These are phyloP conservation scores for Lineus longissimus DNA, from an alignment of 1,140 invertebrate genomes.

Conservation along the genomic window DNA sequence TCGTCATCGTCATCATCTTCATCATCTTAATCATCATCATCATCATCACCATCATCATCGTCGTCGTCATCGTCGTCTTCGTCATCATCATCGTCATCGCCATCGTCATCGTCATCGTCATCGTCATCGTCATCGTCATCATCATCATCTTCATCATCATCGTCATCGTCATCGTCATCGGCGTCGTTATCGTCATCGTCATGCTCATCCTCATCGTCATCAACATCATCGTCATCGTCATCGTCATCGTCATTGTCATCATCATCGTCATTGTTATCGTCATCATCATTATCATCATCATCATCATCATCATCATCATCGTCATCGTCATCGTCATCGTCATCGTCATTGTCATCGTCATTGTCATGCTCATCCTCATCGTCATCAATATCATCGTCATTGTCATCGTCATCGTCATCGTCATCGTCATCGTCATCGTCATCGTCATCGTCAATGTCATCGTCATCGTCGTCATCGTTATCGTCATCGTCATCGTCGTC, in stretches of 20 bases:
- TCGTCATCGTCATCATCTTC: neutral
- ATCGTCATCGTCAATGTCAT: conserved; percentile 12
- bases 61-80: too few relatives aligned
- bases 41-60: too few relatives aligned
- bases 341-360: too few relatives aligned
- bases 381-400: too few relatives aligned
- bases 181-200: neutral
- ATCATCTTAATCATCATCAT: too few relatives aligned
- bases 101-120: conserved; percentile 10
- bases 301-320: too few relatives aligned
- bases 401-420: neutral
- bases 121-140: neutral
- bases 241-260: neutral
- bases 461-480: conserved; percentile 14
- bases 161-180: conserved; percentile 14
- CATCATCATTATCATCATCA: neutral
- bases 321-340: conserved; percentile 8
- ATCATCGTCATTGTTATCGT: neutral
- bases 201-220: too few relatives aligned
- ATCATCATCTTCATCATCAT: conserved; percentile 2
- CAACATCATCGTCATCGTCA: too few relatives aligned
- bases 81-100: too few relatives aligned
- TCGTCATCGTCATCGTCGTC: neutral
- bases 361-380: too few relatives aligned
- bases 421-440: neutral